These are phyloP conservation scores for Rhagonycha fulva DNA, from an alignment of 2,888 invertebrate genomes.

Conservation along the genomic window DNA sequence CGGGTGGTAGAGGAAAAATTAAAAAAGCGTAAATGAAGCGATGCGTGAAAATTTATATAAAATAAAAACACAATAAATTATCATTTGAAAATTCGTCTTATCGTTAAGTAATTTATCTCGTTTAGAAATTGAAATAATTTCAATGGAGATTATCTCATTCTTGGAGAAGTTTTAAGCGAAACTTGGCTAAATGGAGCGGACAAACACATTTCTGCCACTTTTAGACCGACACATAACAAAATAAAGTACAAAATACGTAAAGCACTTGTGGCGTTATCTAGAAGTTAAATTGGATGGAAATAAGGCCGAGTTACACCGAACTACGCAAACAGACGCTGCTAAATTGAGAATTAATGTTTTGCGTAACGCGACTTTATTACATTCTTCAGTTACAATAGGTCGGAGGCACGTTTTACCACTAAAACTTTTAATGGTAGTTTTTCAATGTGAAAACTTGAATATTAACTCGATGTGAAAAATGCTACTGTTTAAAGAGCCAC, in stretches of 20 bases:
- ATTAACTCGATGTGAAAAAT: slow-evolving; percentile 11
- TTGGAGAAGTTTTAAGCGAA: background rate
- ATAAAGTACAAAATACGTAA: slow-evolving; percentile 32
- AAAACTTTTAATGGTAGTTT: slow-evolving; percentile 39
- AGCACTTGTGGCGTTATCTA: slow-evolving; percentile 37
- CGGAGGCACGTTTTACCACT: slow-evolving; percentile 35
- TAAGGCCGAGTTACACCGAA: slow-evolving; percentile 38
- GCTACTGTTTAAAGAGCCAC: background rate
- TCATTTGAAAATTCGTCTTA: background rate
- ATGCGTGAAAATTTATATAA: background rate
- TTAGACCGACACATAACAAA: slow-evolving; percentile 19
- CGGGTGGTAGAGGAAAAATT: background rate
- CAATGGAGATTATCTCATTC: background rate
- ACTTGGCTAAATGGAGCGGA: slow-evolving; percentile 1
- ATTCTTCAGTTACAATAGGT: slow-evolving; percentile 37
- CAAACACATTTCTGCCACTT: slow-evolving; percentile 15
- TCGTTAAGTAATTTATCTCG: slow-evolving; percentile 1
- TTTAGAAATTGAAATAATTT: background rate
- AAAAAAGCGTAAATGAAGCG: background rate
- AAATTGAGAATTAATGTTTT: slow-evolving; percentile 48
- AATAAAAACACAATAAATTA: background rate
- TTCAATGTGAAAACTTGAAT: slow-evolving; percentile 21
- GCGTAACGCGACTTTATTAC: slow-evolving; percentile 45
- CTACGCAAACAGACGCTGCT: slow-evolving; percentile 45
- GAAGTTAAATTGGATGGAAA: slow-evolving; percentile 46